Evolutionary conservation across 2,888 invertebrate species (phyloP).

Genomic region (Sarcophaga carnaria): DNA sequence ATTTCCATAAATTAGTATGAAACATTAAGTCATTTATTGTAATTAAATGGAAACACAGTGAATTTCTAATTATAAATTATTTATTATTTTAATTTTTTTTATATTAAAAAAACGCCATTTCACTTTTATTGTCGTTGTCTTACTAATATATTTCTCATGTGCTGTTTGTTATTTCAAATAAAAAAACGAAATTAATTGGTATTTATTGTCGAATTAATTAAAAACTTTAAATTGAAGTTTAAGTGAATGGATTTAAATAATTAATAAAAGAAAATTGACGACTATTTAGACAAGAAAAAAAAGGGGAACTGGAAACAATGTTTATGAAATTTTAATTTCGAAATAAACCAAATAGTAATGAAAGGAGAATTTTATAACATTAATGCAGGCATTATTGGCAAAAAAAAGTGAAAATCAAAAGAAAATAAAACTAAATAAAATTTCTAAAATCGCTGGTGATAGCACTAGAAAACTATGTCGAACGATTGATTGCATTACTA

Average conservation of each 20-base stretch:
- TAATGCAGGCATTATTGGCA: no score
- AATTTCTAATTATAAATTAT: conserved; percentile 60
- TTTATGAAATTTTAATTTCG: no score
- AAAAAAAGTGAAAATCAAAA: no score
- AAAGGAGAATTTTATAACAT: no score
- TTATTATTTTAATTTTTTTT: conserved; percentile 31
- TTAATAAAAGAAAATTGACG: background rate
- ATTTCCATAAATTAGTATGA: conserved; percentile 53
- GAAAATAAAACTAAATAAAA: no score
- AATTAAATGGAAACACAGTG: conserved; percentile 58
- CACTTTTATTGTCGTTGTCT: background rate
- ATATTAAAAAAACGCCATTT: background rate
- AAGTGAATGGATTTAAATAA: background rate
- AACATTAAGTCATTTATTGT: conserved; percentile 65
- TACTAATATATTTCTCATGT: background rate
- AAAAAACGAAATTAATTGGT: background rate
- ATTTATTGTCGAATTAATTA: conserved; percentile 3
- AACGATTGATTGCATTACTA: no score
- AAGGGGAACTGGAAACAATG: no score
- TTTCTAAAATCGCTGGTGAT: no score
- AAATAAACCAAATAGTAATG: no score
- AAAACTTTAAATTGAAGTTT: background rate
- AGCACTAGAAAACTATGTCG: no score
- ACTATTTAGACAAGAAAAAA: no score
- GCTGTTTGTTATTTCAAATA: conserved; percentile 2